Base-by-base conservation (phyloP, 2,113 vertebrate species). In the Egretta garzetta region DNA sequence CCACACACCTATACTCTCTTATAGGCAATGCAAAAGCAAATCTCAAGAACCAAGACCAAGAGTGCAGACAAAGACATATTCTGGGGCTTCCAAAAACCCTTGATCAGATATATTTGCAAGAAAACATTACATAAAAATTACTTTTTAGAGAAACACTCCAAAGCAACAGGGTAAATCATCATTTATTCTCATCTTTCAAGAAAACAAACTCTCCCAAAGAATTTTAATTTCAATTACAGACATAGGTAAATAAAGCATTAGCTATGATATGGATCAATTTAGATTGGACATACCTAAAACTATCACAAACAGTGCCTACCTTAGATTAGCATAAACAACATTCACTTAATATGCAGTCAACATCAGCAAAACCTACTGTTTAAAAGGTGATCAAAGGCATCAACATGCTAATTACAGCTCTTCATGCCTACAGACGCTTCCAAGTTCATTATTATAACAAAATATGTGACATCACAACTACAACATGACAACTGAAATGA, bases 191-290 rank as follows among this genome's bases (percentile, higher is more conserved):
- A 43, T 11, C 6, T 59, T 68, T 23, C 30, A 79, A 13, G 18
- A 63, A 92, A 60, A 53, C 1, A 1, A 58, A 23, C 18, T 3
- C 17, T 67, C 7, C 5, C 0, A 0, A 52, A 60, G 8, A 37
- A 66, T 33, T 28, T 24, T 33, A 28, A 28, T 24, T 39, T 12
- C 37, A 33, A 15, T 35, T 74, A 35, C 9, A 20, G 18, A 22
- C 3, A 16, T 0, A 41, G 24, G 22, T 71, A 76, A 93, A 64
- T 21, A 75, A 37, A 64, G 7, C 15, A 58, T 35, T 21, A 70
- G 22, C 27, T 88, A 43, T 6, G 6, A 79, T 3, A 64, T 3
- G 14, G 13, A 43, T 49, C 22, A 72, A 4, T 50, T 74, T 6
- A 35, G 27, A 67, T 0, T 17, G 13, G 20, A 70, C 27, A 49